Conservation (phyloP, 1,140 invertebrate species). For the Drosophila asahinai region DNA sequence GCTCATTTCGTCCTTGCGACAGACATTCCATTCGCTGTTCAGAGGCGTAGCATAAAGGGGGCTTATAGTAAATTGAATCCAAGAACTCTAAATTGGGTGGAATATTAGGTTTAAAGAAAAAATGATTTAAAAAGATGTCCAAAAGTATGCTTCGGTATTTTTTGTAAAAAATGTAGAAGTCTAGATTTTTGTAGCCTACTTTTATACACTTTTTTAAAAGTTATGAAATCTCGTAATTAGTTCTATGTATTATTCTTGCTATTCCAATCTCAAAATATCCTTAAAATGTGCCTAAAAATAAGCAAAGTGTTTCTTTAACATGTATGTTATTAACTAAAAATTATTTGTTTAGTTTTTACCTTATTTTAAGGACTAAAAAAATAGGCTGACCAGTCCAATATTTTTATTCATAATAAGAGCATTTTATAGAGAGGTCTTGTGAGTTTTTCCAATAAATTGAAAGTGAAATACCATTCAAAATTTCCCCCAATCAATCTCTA, state of each 20-base stretch:
- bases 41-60: not conserved
- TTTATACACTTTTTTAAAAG: not conserved
- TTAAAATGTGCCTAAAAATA: not conserved
- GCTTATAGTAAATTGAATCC: not conserved
- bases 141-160: too few relatives aligned
- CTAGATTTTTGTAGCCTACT: not conserved
- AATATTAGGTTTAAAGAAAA: not conserved
- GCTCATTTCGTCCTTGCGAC: conserved; percentile 58
- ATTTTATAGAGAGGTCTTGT: too few relatives aligned
- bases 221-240: not conserved
- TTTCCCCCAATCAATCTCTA: not conserved
- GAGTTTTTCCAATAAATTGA: not conserved
- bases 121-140: not conserved
- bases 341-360: not conserved
- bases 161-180: not conserved
- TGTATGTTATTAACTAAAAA: not conserved
- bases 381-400: not conserved
- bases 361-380: not conserved
- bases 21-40: conserved; percentile 7
- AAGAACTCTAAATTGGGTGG: not conserved
- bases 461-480: not conserved
- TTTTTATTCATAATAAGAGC: too few relatives aligned
- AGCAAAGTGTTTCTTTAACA: not conserved
- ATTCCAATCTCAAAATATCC: not conserved
- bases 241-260: not conserved